These are phyloP conservation scores for Eublepharis macularius DNA, from an alignment of 2,113 vertebrate species.

Conservation along the genomic window DNA sequence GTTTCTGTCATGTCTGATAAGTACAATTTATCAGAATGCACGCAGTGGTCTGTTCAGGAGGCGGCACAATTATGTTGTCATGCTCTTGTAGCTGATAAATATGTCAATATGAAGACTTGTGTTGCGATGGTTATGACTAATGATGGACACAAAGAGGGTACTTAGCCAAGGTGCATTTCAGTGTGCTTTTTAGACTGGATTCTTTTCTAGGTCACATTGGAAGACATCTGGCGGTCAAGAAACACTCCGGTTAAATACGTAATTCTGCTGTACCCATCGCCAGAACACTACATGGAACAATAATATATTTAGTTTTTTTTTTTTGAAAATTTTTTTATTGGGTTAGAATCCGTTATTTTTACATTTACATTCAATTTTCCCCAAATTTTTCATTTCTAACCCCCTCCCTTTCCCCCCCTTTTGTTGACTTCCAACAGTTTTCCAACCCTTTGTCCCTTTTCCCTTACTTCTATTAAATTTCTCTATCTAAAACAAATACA, in stretches of 20 bases:
- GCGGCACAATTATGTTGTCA: conserved; percentile 7
- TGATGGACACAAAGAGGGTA: conserved; percentile 1
- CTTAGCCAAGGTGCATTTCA: not conserved
- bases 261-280: not conserved
- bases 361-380: too few species aligned
- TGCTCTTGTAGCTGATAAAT: not conserved
- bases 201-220: conserved; percentile 2
- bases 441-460: too few species aligned
- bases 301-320: not conserved
- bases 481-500: too few species aligned
- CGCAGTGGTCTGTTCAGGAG: not conserved
- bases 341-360: too few species aligned
- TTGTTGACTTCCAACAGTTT: too few species aligned
- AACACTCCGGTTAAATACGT: not conserved
- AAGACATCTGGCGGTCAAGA: not conserved
- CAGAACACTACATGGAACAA: not conserved
- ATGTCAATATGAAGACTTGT: conserved; percentile 5
- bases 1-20: conserved; percentile 22
- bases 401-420: too few species aligned
- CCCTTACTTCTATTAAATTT: too few species aligned
- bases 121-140: not conserved
- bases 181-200: not conserved
- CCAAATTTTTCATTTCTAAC: too few species aligned
- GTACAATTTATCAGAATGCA: not conserved
- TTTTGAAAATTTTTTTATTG: too few species aligned